phyloP scores from a whole-genome alignment of 2,797 vertebrate species.

The Phrynocephalus guinanensis region DNA sequence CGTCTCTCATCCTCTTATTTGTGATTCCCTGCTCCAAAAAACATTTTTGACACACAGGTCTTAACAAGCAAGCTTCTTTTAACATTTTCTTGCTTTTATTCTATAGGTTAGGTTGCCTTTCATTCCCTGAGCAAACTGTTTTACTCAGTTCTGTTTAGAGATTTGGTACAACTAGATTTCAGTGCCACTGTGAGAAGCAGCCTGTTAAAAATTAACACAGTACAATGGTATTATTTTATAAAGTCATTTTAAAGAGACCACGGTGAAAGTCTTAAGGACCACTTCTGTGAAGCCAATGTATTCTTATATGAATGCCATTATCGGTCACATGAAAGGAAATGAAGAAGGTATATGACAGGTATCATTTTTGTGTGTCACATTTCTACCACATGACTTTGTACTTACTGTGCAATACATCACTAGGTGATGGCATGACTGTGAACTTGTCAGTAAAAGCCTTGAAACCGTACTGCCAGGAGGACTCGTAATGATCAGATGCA shows the following conservation, averaged over 20 bases:
- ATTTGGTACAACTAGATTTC: background rate
- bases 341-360: background rate
- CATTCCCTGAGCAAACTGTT: background rate
- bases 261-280: background rate
- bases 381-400: background rate
- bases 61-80: background rate
- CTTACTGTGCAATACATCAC: background rate
- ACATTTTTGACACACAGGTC: background rate
- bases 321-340: background rate
- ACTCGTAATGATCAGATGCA: background rate
- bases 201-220: background rate
- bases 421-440: conserved; percentile 16
- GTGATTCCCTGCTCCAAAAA: background rate
- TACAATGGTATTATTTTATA: background rate
- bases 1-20: background rate
- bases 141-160: background rate
- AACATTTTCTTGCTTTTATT: background rate
- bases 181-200: background rate
- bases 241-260: background rate
- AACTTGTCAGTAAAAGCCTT: conserved; percentile 2
- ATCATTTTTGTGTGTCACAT: background rate
- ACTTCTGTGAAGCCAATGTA: background rate
- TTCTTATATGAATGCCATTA: background rate
- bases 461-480: background rate
- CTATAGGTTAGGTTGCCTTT: background rate